Conservation (phyloP, 2,888 invertebrate genomes). For the Nomada flava region DNA sequence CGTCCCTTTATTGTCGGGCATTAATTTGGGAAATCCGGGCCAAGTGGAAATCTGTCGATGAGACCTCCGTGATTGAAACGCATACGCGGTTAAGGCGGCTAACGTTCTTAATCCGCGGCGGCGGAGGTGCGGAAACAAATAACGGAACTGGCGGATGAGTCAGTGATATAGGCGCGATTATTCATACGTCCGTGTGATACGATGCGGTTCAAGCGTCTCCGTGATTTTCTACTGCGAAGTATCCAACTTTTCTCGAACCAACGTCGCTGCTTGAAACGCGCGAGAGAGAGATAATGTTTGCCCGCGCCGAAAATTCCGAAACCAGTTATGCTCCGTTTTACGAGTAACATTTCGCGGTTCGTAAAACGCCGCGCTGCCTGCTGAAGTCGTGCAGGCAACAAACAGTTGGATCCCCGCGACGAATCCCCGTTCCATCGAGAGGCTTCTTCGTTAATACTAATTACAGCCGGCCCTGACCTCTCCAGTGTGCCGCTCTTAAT, state of each 20-base stretch:
- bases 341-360: conserved; percentile 11
- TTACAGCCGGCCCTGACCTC: conserved; percentile 34
- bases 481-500: conserved; percentile 31
- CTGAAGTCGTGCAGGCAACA: neutral
- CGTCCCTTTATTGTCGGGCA: too few species aligned
- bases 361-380: conserved; percentile 10
- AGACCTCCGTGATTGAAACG: neutral
- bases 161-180: conserved; percentile 45
- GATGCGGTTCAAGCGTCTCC: conserved; percentile 14
- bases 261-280: neutral
- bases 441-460: conserved; percentile 31
- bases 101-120: conserved; percentile 8
- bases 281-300: neutral
- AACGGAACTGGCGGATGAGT: conserved; percentile 30
- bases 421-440: neutral
- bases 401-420: neutral
- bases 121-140: neutral
- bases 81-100: neutral
- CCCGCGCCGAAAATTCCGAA: neutral
- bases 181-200: conserved; percentile 41
- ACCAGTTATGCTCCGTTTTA: conserved; percentile 4
- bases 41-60: neutral
- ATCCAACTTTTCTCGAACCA: neutral
- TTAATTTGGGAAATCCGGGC: too few species aligned
- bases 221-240: conserved; percentile 19